Conservation (phyloP, 2,888 invertebrate genomes). For the Himalopsyche japonica region DNA sequence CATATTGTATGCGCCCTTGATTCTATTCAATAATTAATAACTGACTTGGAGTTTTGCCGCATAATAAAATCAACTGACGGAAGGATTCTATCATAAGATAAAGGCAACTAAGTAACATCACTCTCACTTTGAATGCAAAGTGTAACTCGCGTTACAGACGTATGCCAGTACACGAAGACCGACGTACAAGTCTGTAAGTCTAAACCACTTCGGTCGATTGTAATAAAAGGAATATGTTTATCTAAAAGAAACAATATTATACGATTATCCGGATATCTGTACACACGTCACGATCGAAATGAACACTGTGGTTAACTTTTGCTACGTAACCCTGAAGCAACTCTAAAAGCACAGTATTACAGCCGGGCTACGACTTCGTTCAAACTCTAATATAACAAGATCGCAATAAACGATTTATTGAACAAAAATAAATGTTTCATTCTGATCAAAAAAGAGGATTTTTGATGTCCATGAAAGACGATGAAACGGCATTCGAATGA, state of each 20-base stretch:
- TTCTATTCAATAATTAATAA: no score
- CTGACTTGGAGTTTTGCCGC: no score
- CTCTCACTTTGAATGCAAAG: constrained; percentile 26
- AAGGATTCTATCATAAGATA: neutral
- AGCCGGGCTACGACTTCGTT: no score
- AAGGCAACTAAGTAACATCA: constrained; percentile 8
- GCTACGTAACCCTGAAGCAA: neutral
- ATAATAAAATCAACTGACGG: neutral
- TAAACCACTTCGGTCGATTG: constrained; percentile 3
- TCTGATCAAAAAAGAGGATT: no score
- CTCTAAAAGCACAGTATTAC: no score
- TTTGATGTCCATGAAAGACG: no score
- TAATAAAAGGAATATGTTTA: constrained; percentile 4
- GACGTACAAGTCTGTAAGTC: neutral
- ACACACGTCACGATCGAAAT: neutral
- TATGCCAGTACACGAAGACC: neutral
- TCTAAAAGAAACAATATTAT: neutral
- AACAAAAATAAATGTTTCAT: no score
- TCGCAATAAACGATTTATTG: no score
- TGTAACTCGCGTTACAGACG: constrained; percentile 19
- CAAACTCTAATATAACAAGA: no score
- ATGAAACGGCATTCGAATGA: no score
- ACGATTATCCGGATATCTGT: neutral
- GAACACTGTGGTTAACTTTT: neutral
- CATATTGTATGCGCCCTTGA: no score